Base-by-base conservation (phyloP, 2,113 vertebrate genomes). In the Vulpes vulpes region DNA sequence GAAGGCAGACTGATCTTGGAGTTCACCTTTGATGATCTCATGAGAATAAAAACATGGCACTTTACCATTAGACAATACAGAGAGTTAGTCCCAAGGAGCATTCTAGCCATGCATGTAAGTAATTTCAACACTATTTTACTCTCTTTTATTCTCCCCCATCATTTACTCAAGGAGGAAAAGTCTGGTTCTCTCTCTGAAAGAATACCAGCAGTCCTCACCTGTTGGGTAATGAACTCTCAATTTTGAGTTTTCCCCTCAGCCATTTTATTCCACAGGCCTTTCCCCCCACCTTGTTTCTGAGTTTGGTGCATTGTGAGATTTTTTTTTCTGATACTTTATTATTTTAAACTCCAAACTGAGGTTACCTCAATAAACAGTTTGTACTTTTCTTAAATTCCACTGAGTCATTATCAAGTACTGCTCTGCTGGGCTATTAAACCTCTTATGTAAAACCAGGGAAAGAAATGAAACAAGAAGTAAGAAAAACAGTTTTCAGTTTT, bases 1-100 rank as follows among this genome's bases (percentile, higher is more conserved):
- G 99, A 99, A 99, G 99, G 99, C 67, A 99, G 99, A 93, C 99
- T 99, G 98, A 99, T 99, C 98, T 99, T 99, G 99, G 99, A 99
- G 99, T 99, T 99, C 97, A 99, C 99, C 97, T 99, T 99, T 94
- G 99, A 99, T 97, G 99, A 99, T 98, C 99, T 99, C 98, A 99
- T 99, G 99, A 99, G 99, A 99, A 99, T 99, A 99, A 99, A 99
- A 99, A 99, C 99, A 62, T 99, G 99, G 99, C 99, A 99, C 99
- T 99, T 99, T 99, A 99, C 99, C 99, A 99, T 99, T 99, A 99
- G 99, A 98, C 99, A 99, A 98, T 99, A 99, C 99, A 98, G 99
- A 98, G 99, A 99, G 98, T 98, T 99, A 98, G 99, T 99, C 98
- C 99, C 99, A 71, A 99, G 99, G 98, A 99, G 99, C 99, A 99